A percentile compares a stretch with the other conserved stretches of the same genome.
Evolutionary conservation across 2,113 vertebrate genomes (phyloP).

Genomic region (Podiceps cristatus): DNA sequence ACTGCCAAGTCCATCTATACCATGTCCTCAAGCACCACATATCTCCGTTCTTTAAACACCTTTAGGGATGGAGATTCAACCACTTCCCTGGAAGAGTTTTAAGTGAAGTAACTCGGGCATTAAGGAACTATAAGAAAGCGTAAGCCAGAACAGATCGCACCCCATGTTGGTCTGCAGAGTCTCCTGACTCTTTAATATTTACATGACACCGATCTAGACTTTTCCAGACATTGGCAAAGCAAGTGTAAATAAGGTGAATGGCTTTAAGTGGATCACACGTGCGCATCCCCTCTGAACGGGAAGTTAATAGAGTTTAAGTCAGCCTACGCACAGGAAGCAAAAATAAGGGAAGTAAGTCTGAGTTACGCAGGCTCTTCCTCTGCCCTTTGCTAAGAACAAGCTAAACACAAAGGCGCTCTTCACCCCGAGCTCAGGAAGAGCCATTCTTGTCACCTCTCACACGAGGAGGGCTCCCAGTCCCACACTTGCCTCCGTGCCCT

Average conservation of each 20-base stretch:
- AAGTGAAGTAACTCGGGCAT: neutral
- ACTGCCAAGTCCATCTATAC: too few relatives aligned
- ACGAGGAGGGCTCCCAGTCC: neutral
- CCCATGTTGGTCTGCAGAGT: neutral
- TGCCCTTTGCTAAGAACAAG: neutral
- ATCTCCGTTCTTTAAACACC: too few relatives aligned
- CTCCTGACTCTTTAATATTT: neutral
- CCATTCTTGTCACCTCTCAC: neutral
- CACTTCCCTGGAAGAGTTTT: neutral
- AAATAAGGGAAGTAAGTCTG: neutral
- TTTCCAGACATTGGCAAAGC: neutral
- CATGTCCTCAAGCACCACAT: too few relatives aligned
- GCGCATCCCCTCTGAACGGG: neutral
- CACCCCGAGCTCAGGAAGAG: neutral
- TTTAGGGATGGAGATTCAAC: too few relatives aligned
- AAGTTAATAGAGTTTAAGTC: neutral
- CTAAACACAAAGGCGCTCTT: neutral
- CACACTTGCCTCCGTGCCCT: neutral
- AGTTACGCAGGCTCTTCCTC: neutral
- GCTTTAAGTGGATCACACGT: neutral
- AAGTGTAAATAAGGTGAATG: neutral
- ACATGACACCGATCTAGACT: neutral
- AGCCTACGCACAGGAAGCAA: neutral
- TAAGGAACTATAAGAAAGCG: neutral
- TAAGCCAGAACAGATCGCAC: neutral